Evolutionary conservation across 2,113 vertebrate species (phyloP), one percentile per base, ranked within the genome.

Genomic region (Tinamus guttatus): DNA sequence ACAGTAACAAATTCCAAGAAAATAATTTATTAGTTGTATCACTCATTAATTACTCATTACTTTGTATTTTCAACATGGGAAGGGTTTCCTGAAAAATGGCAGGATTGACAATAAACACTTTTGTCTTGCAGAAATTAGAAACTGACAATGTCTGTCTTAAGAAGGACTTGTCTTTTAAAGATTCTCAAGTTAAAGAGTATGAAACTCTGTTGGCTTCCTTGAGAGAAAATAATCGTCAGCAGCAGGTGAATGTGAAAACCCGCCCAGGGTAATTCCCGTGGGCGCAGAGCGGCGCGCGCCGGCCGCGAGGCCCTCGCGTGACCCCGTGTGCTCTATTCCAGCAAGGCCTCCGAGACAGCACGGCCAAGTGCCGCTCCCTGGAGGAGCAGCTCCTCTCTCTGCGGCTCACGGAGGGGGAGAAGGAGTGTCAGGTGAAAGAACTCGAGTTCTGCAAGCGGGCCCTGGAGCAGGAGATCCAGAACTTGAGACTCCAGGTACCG

Each of bases 401-500:
- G 67, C 97, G 93, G 34, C 98, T 95, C 89, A 92, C 52, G 0
- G 98, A 99, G 71, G 99, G 99, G 0, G 97, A 97, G 7, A 98
- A 98, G 59, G 98, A 99, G 0, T 99, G 98, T 90, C 98, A 97
- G 90, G 40, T 99, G 6, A 99, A 99, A 94, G 99, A 99, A 75
- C 78, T 99, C 93, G 99, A 99, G 89, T 99, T 98, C 34, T 93
- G 97, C 90, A 98, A 98, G 91, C 97, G 95, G 9, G 98, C 98
- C 47, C 67, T 99, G 97, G 98, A 99, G 97, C 98, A 99, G 83
- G 99, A 99, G 96, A 98, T 99, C 59, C 98, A 99, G 89, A 98
- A 98, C 92, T 98, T 99, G 10, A 97, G 97, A 58, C 98, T 99
- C 28, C 99, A 99, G 98, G 99, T 99, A 94, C 40, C 2, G 28